Percentiles rank a stretch among this genome's conserved stretches.
Conservation (phyloP, 2,113 vertebrate species). For the Elaphurus davidianus region DNA sequence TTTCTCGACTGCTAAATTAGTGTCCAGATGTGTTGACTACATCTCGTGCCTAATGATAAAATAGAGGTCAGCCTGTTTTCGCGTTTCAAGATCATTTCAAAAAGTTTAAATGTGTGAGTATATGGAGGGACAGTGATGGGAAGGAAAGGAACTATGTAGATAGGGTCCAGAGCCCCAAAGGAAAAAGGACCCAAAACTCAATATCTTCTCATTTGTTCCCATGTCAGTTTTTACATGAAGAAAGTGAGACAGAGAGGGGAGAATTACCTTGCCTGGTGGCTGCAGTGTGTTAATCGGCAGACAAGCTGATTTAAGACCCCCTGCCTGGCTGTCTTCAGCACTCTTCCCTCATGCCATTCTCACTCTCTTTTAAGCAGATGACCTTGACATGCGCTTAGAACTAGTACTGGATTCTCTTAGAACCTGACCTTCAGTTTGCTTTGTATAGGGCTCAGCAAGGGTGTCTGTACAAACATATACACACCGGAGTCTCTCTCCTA, state of each 20-base stretch:
- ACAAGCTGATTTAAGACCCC: background rate
- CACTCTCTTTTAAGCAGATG: background rate
- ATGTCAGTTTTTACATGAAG: constrained; percentile 20
- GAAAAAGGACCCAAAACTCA: background rate
- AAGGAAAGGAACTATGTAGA: background rate
- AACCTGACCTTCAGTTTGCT: constrained; percentile 9
- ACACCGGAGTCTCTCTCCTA: background rate
- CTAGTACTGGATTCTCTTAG: background rate
- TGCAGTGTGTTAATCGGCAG: background rate
- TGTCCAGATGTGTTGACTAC: background rate
- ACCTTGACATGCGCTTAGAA: background rate
- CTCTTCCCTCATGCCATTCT: background rate
- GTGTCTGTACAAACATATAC: background rate
- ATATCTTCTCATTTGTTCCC: background rate
- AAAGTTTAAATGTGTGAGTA: constrained; percentile 7
- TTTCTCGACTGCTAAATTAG: background rate
- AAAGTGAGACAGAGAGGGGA: background rate
- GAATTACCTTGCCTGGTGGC: background rate
- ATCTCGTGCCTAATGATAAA: background rate
- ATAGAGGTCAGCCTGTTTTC: constrained; percentile 24
- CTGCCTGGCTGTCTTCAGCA: constrained; percentile 2
- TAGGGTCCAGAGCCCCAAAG: background rate
- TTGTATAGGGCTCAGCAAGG: background rate
- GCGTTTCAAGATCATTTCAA: constrained; percentile 19
- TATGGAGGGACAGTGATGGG: background rate